Base-by-base conservation (phyloP, 2,888 invertebrate genomes). In the Drosophila multiciliata region DNA sequence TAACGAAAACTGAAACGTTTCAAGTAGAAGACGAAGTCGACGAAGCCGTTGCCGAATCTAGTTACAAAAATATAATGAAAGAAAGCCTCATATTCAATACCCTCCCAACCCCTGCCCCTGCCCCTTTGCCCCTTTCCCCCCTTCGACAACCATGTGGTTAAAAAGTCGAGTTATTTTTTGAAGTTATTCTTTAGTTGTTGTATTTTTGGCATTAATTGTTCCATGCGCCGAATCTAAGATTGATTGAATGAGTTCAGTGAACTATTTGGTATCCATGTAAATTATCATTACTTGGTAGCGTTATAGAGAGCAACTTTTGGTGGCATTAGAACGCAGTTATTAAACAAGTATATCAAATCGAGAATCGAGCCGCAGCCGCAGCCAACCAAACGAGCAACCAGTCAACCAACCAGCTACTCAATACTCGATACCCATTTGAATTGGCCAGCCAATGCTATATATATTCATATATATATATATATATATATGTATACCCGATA, bases 141-240 rank as follows among this genome's bases (percentile, higher is more conserved):
- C 36, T 52, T 52, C 33, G 7, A 38, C 38, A 65, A 60, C 63
- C 79, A 75, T 78, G 78, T 79, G 78, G 79, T 66, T 78, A 75
- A 60, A 71, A 69, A 69, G 66, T 70, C 66, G 64, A 82, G 78
- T 75, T 80, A 71, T 80, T 75, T 40, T 70, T 66, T 66, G 50
- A 63, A 73, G 64, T 75, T 62, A 38, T 49, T 26, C 57, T 40
- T 36, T 62, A 23, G 3, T 64, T 33, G 35, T n/a, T 29, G 5
- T 64, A 55, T 57, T 38, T 89, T 85, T 85, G 85, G 88, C 86
- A 87, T 87, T 89, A 87, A 87, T 89, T 87, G 87, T 87, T 89
- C 86, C 83, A 75, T 86, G 83, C 88, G 83, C 85, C 82, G 81
- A 87, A 89, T 80, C 88, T 84, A 89, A 89, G 89, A 88, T 88